Percentiles rank a stretch among this genome's conserved stretches.
These are phyloP conservation scores for Parnassius orleans DNA, from an alignment of 2,888 invertebrate species.

Conservation along the genomic window DNA sequence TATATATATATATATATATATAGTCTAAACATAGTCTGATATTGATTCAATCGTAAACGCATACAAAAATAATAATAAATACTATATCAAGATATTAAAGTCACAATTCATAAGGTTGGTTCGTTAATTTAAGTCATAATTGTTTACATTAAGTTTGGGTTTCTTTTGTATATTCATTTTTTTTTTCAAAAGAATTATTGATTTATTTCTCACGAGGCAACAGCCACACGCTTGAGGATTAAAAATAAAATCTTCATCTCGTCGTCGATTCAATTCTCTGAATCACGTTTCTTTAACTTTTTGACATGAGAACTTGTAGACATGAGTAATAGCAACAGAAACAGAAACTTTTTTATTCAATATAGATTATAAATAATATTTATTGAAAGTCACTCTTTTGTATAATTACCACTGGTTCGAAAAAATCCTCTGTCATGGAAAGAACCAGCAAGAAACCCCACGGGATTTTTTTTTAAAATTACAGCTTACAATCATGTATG, in stretches of 20 bases:
- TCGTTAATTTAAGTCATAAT: constrained; percentile 8
- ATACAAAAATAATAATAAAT: constrained; percentile 60
- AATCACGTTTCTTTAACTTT: background rate
- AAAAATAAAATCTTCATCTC: constrained; percentile 31
- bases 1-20: too few relatives aligned
- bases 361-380: too few relatives aligned
- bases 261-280: constrained; percentile 27
- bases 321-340: too few relatives aligned
- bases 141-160: background rate
- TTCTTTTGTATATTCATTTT: background rate
- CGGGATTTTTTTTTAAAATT: too few relatives aligned
- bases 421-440: too few relatives aligned
- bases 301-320: too few relatives aligned
- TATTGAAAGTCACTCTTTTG: too few relatives aligned
- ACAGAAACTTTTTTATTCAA: too few relatives aligned
- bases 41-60: constrained; percentile 36
- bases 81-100: constrained; percentile 28
- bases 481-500: too few relatives aligned
- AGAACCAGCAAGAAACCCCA: too few relatives aligned
- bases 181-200: constrained; percentile 7
- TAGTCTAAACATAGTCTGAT: constrained; percentile 19
- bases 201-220: constrained; percentile 29
- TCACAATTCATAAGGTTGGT: constrained; percentile 1
- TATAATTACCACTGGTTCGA: too few relatives aligned
- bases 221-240: constrained; percentile 30